Evolutionary conservation across 2,797 vertebrate species (phyloP).

Genomic region (Danio kyathit): DNA sequence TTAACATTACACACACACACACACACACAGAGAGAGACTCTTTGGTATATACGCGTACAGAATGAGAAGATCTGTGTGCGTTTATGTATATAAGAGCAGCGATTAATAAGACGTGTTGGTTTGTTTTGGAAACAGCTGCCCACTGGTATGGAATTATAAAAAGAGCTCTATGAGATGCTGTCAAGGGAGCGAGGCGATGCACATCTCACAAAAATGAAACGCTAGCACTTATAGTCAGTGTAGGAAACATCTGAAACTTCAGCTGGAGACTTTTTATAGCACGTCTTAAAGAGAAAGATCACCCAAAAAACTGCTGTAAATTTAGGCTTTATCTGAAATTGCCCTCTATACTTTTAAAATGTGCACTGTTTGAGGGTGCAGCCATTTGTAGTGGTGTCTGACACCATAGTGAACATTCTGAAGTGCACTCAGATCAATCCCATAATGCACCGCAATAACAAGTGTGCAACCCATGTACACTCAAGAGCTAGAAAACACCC

Average conservation of each 20-base stretch:
- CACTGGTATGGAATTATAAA: neutral
- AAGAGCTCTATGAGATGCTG: neutral
- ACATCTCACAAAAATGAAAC: slow-evolving; percentile 9
- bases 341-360: too few species aligned
- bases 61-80: slow-evolving; percentile 24
- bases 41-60: slow-evolving; percentile 32
- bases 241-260: slow-evolving; percentile 5
- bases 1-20: slow-evolving; percentile 33
- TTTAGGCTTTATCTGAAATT: too few species aligned
- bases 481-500: too few species aligned
- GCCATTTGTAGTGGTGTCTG: too few species aligned
- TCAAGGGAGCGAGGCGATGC: neutral
- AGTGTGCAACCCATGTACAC: too few species aligned
- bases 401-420: too few species aligned
- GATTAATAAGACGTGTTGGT: slow-evolving; percentile 31
- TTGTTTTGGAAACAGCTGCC: slow-evolving; percentile 23
- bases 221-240: neutral
- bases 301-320: too few species aligned
- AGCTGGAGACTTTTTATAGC: neutral
- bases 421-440: too few species aligned
- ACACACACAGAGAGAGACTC: slow-evolving; percentile 28
- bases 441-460: too few species aligned
- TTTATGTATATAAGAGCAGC: slow-evolving; percentile 35
- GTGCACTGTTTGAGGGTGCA: too few species aligned
- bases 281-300: too few species aligned